phyloP scores from a whole-genome alignment of 2,888 invertebrate genomes.

The Drosophila picticornis region DNA sequence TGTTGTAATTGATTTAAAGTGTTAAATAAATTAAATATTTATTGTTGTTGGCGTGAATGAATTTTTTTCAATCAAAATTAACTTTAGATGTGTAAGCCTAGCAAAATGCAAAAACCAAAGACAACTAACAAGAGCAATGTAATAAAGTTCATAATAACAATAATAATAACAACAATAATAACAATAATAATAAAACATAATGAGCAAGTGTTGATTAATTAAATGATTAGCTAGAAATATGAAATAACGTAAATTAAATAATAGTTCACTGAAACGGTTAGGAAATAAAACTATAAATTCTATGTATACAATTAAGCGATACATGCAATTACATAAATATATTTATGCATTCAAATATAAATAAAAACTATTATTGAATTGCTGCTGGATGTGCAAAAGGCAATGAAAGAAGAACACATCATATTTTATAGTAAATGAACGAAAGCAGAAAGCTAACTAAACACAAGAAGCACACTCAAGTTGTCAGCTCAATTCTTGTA shows the following conservation, averaged over 20 bases:
- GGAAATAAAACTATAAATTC: conserved; percentile 4
- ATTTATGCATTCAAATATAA: conserved; percentile 19
- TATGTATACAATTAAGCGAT: conserved; percentile 25
- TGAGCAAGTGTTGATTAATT: conserved; percentile 51
- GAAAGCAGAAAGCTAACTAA: background rate
- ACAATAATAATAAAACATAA: background rate
- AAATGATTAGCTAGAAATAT: conserved; percentile 64
- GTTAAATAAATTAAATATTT: conserved; percentile 35
- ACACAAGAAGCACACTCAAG: background rate
- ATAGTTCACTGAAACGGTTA: conserved; percentile 3
- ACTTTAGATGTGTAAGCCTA: conserved; percentile 32
- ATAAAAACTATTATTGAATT: conserved; percentile 2
- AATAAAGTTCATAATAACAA: conserved; percentile 20
- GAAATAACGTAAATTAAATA: conserved; percentile 29
- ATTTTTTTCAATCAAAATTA: conserved; percentile 57
- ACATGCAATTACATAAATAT: conserved; percentile 23
- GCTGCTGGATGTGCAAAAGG: conserved; percentile 2
- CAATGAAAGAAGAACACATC: background rate
- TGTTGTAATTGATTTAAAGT: conserved; percentile 45
- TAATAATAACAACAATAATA: conserved; percentile 3
- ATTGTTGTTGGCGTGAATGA: conserved; percentile 47
- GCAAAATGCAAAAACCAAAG: conserved; percentile 34
- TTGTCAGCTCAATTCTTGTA: conserved; percentile 6
- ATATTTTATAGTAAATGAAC: conserved; percentile 1
- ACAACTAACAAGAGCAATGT: conserved; percentile 17